These are phyloP conservation scores for Megalonaias nervosa DNA, from an alignment of 1,140 invertebrate genomes.

Conservation along the genomic window DNA sequence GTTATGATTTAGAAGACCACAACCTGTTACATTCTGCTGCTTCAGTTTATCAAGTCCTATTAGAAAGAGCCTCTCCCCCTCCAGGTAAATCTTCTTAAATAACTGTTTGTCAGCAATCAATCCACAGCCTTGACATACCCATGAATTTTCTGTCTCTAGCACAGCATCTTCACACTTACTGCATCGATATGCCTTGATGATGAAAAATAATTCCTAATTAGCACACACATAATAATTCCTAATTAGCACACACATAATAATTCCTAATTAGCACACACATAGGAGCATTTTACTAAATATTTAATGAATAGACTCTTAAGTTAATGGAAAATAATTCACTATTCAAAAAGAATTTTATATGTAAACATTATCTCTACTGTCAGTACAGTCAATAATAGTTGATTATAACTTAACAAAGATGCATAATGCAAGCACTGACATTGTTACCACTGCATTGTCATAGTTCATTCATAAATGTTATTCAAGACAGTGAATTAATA, in stretches of 20 bases:
- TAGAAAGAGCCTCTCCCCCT: conserved; percentile 12
- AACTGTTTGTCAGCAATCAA: background rate
- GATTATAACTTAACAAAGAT: no score
- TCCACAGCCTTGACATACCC: background rate
- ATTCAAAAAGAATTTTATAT: background rate
- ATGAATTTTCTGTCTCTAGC: background rate
- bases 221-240: background rate
- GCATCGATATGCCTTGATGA: conserved; percentile 14
- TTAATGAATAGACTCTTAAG: background rate
- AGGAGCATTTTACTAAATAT: background rate
- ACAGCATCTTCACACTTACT: conserved; percentile 3
- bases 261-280: background rate
- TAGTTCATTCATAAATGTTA: no score
- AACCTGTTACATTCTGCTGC: conserved; percentile 13
- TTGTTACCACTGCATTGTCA: no score
- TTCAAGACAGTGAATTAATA: no score
- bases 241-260: background rate
- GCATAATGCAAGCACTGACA: no score
- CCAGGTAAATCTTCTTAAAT: background rate
- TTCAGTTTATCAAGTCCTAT: conserved; percentile 5
- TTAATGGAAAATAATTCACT: background rate
- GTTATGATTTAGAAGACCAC: conserved; percentile 3
- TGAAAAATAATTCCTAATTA: background rate
- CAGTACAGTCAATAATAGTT: no score
- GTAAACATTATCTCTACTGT: no score